Evolutionary conservation across 1,140 invertebrate genomes (phyloP), one percentile per base, ranked within the genome.

Genomic region (Hylyphantes graminicola): DNA sequence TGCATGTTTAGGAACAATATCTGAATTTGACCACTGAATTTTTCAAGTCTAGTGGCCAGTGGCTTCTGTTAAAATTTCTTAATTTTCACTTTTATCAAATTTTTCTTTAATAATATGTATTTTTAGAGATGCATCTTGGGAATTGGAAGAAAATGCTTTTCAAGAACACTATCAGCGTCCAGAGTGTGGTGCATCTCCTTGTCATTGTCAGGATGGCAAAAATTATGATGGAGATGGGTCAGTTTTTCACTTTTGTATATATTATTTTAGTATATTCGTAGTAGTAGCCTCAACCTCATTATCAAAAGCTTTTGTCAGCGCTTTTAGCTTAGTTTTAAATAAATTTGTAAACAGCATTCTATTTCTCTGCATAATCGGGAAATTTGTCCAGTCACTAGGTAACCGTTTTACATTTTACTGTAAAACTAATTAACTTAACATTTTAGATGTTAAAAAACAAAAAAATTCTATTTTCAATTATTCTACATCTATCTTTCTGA

Each of bases 81-180:
- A 35, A 35, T 35, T 35, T 35, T 35, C 35, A 35, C 35, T 35
- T 89, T 89, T 50, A 55, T 11, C 17, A n/a, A 73, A 35, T 17
- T 75, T 86, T n/a, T 13, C 65, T 68, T 72, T 78, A 85, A 50
- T 77, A 83, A 86, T 87, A 79, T 87, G 85, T 87, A 53, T 9
- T 61, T 64, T 48, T 87, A 93, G 92, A 87, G 93, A 94, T 90
- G 93, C 93, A 11, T 92, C 92, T 7, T 94, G 93, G 93, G 93
- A 94, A 88, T 87, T 91, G 8, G 93, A 92, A 72, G 92, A 92
- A 21, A 91, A 93, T 89, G 93, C 93, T 7, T 94, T 90, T 88
- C 87, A 91, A 85, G 93, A 93, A 70, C 88, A 94, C 53, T 87
- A 92, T 0, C 90, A 92, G 81, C 91, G 93, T 86, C 89, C 91